Conservation (phyloP, 2,797 vertebrate genomes). For the Sphenodon punctatus region DNA sequence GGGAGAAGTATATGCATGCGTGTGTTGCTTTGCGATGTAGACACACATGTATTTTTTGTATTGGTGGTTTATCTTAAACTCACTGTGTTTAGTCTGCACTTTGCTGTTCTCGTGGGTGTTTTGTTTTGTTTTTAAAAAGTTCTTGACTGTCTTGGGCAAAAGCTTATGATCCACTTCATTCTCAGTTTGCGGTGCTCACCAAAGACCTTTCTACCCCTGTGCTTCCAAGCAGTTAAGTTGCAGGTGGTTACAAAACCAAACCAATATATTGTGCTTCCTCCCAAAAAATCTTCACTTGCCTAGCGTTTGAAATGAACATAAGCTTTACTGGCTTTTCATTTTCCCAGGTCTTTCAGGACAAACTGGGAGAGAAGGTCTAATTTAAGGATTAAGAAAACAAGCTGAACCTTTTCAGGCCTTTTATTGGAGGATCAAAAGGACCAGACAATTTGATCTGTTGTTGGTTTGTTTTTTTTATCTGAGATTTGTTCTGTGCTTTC, state of each 20-base stretch:
- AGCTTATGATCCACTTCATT: too few species aligned
- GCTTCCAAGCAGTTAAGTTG: not conserved
- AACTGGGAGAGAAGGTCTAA: not conserved
- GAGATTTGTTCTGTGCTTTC: not conserved
- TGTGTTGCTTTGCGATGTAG: too few species aligned
- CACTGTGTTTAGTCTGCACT: too few species aligned
- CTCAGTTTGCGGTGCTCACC: too few species aligned
- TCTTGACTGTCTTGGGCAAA: too few species aligned
- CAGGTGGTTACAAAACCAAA: not conserved
- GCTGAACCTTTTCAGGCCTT: not conserved
- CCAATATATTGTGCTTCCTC: too few species aligned
- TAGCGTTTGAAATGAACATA: fast-evolving
- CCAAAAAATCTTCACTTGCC: not conserved
- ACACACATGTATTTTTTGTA: too few species aligned
- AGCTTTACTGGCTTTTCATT: not conserved
- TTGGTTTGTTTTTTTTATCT: not conserved
- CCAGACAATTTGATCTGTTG: not conserved
- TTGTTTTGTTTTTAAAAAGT: too few species aligned
- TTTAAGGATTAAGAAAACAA: not conserved
- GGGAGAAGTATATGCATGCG: too few species aligned
- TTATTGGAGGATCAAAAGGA: not conserved
- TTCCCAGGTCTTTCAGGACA: not conserved
- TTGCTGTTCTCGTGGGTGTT: too few species aligned
- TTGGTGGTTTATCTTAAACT: too few species aligned
- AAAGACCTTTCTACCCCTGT: not conserved